Evolutionary conservation across 2,888 invertebrate species (phyloP).

Genomic region (Latrodectus elegans): DNA sequence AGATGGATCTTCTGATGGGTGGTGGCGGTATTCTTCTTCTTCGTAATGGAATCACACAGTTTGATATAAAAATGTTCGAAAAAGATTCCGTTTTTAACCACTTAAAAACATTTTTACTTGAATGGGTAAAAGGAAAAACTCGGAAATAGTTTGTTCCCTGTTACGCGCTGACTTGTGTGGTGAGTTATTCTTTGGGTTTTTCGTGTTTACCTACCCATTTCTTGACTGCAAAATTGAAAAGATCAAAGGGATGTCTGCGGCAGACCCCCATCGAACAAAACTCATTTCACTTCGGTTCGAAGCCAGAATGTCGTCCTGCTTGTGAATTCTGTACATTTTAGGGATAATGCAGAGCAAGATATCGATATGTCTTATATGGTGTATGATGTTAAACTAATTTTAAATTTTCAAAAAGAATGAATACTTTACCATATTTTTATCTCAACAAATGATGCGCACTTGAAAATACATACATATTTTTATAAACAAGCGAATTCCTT

Average conservation of each 20-base stretch:
- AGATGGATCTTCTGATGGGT: constrained; percentile 11
- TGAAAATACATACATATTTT: too few relatives aligned
- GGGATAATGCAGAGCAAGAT: too few relatives aligned
- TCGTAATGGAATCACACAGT: constrained; percentile 64
- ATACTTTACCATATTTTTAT: too few relatives aligned
- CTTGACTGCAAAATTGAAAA: constrained; percentile 10
- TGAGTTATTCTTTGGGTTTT: constrained; percentile 2
- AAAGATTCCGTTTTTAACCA: constrained; percentile 27
- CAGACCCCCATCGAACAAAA: too few relatives aligned
- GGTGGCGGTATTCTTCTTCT: neutral
- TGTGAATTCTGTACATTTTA: too few relatives aligned
- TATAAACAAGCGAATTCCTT: too few relatives aligned
- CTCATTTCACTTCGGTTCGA: too few relatives aligned
- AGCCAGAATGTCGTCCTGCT: too few relatives aligned
- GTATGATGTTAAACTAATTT: too few relatives aligned
- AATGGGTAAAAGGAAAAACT: constrained; percentile 13
- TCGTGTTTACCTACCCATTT: constrained; percentile 39
- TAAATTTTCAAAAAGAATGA: too few relatives aligned
- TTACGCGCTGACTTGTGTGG: neutral
- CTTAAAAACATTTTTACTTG: constrained; percentile 7
- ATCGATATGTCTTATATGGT: too few relatives aligned
- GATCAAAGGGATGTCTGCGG: neutral
- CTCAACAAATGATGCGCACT: too few relatives aligned
- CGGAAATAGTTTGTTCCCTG: neutral
- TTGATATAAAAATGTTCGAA: constrained; percentile 36